Percentiles rank a stretch among this genome's conserved stretches.
Evolutionary conservation across 2,113 vertebrate genomes (phyloP).

Genomic region (Rhagologus leucostigma): DNA sequence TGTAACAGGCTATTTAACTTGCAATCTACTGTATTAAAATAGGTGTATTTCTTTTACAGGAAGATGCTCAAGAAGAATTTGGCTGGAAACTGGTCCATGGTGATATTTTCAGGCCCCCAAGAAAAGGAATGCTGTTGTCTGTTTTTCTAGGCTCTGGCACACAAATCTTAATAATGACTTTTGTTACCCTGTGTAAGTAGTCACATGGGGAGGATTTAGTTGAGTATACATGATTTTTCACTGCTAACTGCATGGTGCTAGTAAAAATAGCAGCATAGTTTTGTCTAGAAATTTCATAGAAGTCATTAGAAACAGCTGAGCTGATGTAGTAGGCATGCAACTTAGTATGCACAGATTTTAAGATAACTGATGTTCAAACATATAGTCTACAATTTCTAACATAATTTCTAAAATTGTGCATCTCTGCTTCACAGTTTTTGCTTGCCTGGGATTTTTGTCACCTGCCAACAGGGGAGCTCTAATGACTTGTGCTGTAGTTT

Average conservation of each 20-base stretch:
- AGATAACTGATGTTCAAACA: neutral
- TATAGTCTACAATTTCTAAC: neutral
- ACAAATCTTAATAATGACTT: slow-evolving; percentile 99
- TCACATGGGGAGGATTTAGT: neutral
- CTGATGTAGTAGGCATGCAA: neutral
- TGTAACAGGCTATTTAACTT: neutral
- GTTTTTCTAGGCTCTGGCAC: slow-evolving; percentile 95
- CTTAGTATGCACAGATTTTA: neutral
- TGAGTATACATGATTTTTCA: neutral
- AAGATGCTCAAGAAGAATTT: slow-evolving; percentile 94
- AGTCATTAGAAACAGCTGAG: neutral
- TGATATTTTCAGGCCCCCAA: slow-evolving; percentile 85
- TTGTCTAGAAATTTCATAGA: neutral
- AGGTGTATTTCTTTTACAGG: slow-evolving; percentile 74
- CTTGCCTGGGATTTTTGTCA: slow-evolving; percentile 95
- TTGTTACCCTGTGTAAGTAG: slow-evolving; percentile 95
- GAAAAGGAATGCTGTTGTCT: slow-evolving; percentile 93
- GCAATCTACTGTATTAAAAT: neutral
- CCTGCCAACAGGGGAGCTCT: slow-evolving; percentile 93
- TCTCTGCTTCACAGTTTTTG: slow-evolving; percentile 76
- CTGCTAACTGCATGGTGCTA: neutral
- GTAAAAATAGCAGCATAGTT: neutral
- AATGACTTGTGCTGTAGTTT: slow-evolving; percentile 97
- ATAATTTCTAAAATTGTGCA: neutral
- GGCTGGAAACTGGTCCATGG: slow-evolving; percentile 84